These are phyloP conservation scores for Agrotis ipsilon DNA, from an alignment of 2,888 invertebrate genomes.

Conservation along the genomic window DNA sequence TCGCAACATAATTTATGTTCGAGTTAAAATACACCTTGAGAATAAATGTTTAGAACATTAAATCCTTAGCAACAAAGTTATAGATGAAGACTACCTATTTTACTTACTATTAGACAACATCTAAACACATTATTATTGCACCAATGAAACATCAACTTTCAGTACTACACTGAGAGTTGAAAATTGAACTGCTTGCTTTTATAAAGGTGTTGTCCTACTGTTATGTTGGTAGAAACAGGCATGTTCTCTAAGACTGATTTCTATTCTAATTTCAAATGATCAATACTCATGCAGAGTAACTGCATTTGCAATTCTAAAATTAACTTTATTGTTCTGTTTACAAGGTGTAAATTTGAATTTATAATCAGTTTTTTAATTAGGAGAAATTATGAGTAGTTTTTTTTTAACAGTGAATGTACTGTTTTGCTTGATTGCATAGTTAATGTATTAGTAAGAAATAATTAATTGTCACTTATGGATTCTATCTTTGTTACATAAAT, in stretches of 20 bases:
- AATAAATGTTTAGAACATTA: constrained; percentile 23
- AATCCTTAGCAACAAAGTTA: constrained; percentile 38
- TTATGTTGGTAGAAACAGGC: neutral
- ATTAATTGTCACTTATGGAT: neutral
- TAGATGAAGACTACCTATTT: constrained; percentile 17
- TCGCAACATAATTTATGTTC: constrained; percentile 4
- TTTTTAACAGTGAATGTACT: constrained; percentile 6
- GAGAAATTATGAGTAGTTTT: constrained; percentile 36
- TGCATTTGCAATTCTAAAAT: constrained; percentile 33
- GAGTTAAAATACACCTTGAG: constrained; percentile 11
- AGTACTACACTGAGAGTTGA: neutral
- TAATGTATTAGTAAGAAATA: constrained; percentile 1
- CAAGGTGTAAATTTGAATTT: constrained; percentile 40
- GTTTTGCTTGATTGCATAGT: constrained; percentile 28
- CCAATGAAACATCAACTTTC: no score
- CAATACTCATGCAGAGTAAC: constrained; percentile 16
- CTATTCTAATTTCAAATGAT: constrained; percentile 58
- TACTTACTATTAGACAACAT: no score
- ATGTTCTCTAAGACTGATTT: constrained; percentile 32
- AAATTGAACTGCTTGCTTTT: neutral
- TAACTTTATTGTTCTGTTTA: constrained; percentile 15
- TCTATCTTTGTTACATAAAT: no score
- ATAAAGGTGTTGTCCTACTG: neutral
- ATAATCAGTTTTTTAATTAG: constrained; percentile 32
- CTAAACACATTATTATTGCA: no score